Percentiles rank a stretch among this genome's conserved stretches.
These are phyloP conservation scores for Oligia strigilis DNA, from an alignment of 2,888 invertebrate species.

Conservation along the genomic window DNA sequence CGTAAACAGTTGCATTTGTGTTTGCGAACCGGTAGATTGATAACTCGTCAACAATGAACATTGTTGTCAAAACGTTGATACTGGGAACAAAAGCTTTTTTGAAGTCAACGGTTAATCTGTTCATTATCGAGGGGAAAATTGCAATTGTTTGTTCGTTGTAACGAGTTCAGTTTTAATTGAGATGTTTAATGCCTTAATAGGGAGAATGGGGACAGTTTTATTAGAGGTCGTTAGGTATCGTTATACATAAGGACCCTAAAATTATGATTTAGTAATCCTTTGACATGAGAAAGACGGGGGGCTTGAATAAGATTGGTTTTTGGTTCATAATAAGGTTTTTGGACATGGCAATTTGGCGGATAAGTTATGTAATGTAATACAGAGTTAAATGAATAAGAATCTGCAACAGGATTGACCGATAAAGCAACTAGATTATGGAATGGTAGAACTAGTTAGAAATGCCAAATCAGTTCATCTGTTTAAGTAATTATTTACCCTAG, in stretches of 20 bases:
- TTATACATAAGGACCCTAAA: background rate
- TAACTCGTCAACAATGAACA: constrained; percentile 52
- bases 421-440: background rate
- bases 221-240: background rate
- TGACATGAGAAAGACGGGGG: background rate
- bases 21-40: constrained; percentile 35
- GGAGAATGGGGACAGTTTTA: background rate
- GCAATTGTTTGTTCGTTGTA: constrained; percentile 33
- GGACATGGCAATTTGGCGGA: background rate
- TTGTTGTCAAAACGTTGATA: constrained; percentile 56
- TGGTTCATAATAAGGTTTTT: background rate
- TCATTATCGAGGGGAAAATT: constrained; percentile 35
- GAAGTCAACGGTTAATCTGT: constrained; percentile 37
- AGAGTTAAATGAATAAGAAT: background rate
- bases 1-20: constrained; percentile 35
- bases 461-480: background rate
- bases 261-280: background rate
- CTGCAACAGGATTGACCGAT: background rate
- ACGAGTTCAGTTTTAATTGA: constrained; percentile 26
- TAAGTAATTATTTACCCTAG: background rate
- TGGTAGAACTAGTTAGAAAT: background rate
- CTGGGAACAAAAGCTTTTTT: constrained; percentile 51
- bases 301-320: background rate
- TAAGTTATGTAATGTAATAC: background rate
- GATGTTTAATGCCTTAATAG: background rate